phyloP scores from a whole-genome alignment of 1,140 invertebrate genomes.

The Scaptomyza montana region DNA sequence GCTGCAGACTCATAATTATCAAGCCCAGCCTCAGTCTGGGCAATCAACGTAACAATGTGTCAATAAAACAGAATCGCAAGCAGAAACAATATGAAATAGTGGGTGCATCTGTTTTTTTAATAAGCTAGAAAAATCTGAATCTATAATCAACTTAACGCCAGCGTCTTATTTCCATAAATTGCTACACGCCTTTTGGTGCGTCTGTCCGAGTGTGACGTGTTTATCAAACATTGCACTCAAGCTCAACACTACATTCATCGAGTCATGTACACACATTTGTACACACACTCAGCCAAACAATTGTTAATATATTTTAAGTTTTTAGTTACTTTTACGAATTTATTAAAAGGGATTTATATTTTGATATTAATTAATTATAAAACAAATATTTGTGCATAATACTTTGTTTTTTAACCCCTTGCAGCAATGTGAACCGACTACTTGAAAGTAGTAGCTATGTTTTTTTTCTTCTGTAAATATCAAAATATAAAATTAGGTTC shows the following conservation, averaged over 20 bases:
- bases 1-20: constrained; percentile 13
- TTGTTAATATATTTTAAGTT: no score
- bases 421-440: no score
- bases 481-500: no score
- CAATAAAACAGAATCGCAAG: constrained; percentile 7
- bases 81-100: no score
- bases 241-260: constrained; percentile 15
- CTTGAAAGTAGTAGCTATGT: no score
- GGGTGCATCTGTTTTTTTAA: neutral
- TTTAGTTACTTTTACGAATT: no score
- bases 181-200: constrained; percentile 49
- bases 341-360: no score
- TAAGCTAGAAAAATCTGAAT: neutral
- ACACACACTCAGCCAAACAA: neutral
- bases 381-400: no score
- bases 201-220: constrained; percentile 71
- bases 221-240: constrained; percentile 74
- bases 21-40: constrained; percentile 9
- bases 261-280: constrained; percentile 18
- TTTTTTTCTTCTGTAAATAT: no score
- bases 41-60: constrained; percentile 35
- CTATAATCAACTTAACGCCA: constrained; percentile 48
- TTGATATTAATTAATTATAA: no score
- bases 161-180: constrained; percentile 51
- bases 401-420: no score